Percentiles rank a stretch among this genome's conserved stretches.
Conservation (phyloP, 2,888 invertebrate species). For the Tanypteryx hageni region DNA sequence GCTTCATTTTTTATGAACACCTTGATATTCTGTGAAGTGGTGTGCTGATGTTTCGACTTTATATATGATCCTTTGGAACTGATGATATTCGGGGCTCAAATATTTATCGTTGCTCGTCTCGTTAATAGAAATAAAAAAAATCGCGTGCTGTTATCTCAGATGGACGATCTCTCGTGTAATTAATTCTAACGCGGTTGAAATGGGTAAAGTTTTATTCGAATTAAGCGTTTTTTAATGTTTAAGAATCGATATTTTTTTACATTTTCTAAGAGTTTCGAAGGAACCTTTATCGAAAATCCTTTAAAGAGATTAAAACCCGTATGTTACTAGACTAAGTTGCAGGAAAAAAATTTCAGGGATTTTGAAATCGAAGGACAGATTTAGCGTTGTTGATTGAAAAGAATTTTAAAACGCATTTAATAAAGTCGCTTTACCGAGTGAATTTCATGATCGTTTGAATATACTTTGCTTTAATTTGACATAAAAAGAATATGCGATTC, state of each 20-base stretch:
- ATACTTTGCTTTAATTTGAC: no score
- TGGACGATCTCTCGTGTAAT: not conserved
- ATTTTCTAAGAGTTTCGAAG: slow-evolving; percentile 33
- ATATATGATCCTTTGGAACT: no score
- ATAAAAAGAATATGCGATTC: no score
- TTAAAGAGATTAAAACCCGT: not conserved
- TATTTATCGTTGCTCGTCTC: not conserved
- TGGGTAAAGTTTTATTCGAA: slow-evolving; percentile 18
- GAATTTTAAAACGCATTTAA: no score
- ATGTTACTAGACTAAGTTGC: not conserved
- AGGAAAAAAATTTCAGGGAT: not conserved
- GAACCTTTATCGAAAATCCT: no score
- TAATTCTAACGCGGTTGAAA: not conserved
- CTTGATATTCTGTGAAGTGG: not conserved
- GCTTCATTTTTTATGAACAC: not conserved
- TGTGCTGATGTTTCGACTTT: not conserved
- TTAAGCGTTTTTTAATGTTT: not conserved
- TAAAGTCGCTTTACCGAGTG: no score
- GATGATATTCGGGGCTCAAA: not conserved
- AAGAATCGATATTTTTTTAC: slow-evolving; percentile 52
- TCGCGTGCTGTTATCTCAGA: not conserved
- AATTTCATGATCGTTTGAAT: no score
- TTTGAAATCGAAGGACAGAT: no score
- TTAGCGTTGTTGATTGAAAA: no score
- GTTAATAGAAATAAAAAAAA: not conserved